Conservation (phyloP, 2,888 invertebrate species). For the Dryococelus australis region DNA sequence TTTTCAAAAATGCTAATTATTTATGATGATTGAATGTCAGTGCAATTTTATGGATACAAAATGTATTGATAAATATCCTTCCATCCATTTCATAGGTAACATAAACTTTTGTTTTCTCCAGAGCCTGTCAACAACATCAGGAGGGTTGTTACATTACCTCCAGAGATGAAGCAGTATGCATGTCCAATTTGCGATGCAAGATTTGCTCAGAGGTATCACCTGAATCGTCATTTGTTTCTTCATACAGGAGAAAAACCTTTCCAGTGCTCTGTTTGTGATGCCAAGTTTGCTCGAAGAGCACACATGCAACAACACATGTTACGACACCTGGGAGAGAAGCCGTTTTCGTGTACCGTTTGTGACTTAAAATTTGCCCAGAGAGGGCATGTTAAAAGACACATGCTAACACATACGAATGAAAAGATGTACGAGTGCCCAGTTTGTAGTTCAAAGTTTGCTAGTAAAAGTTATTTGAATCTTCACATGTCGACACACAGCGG, state of each 20-base stretch:
- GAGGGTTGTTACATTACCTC: constrained; percentile 6
- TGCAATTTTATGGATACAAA: too few relatives aligned
- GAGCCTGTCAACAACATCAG: not conserved
- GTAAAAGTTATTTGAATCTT: not conserved
- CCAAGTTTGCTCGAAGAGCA: not conserved
- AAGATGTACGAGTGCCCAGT: not conserved
- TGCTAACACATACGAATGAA: not conserved
- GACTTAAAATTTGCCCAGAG: not conserved
- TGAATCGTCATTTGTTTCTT: not conserved
- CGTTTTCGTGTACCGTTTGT: not conserved
- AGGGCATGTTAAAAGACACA: not conserved
- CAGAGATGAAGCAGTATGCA: not conserved
- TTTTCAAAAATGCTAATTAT: too few relatives aligned
- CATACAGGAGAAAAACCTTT: not conserved
- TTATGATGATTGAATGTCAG: too few relatives aligned
- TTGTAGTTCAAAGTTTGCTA: not conserved
- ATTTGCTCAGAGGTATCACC: not conserved
- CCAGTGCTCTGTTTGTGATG: not conserved
- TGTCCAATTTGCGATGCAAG: constrained; percentile 16
- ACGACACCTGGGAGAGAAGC: constrained; percentile 7
- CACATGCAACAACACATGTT: not conserved
- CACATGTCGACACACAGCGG: not conserved
- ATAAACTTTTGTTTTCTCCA: not conserved
- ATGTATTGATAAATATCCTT: not conserved
- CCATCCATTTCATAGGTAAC: not conserved